Base-by-base conservation (phyloP, 2,888 invertebrate genomes). In the Noctua janthe region DNA sequence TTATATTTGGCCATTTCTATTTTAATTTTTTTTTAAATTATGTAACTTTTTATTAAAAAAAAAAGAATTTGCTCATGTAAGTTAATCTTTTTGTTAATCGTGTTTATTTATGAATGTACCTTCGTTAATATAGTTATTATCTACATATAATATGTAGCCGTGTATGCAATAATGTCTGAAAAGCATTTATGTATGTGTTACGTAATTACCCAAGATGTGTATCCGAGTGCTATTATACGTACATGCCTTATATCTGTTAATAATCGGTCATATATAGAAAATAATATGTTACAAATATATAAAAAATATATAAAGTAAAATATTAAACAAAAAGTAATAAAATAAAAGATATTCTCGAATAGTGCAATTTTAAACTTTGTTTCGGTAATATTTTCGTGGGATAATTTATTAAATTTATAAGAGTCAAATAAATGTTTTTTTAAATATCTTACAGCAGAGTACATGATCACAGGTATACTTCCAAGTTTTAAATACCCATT, bases 191-290 rank as follows among this genome's bases (percentile, higher is more conserved):
- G 51, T 78, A 80, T 83, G 69, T 78, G 74, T 81, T 78, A 81
- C 72, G 67, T 86, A 78, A 74, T 70, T 80, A 83, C 20, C 74
- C 56, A 80, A 64, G 78, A 64, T 85, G 80, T 87, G 62, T 87
- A 87, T 83, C 81, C 74, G 74, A 83, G 83, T 89, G 88, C 87
- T 87, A 87, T 78, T 80, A 78, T 86, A 85, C 80, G 78, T 85
- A 89, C 85, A 88, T 85, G 90, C 89, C 90, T 90, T 90, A 88
- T 86, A 84, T 82, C 73, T 87, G 83, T 88, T 84, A 84, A 75
- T 84, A 82, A 79, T 81, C 76, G 77, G 79, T 76, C 81, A 78
- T 78, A 78, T 66, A 77, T 88, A 76, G 49, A 78, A 74, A 83
- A 81, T 76, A 81, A 84, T 78, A 81, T 85, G 70, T 80, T 87